Percentiles rank a stretch among this genome's conserved stretches.
These are phyloP conservation scores for Hystrix brachyura DNA, from an alignment of 2,113 vertebrate genomes.

Conservation along the genomic window DNA sequence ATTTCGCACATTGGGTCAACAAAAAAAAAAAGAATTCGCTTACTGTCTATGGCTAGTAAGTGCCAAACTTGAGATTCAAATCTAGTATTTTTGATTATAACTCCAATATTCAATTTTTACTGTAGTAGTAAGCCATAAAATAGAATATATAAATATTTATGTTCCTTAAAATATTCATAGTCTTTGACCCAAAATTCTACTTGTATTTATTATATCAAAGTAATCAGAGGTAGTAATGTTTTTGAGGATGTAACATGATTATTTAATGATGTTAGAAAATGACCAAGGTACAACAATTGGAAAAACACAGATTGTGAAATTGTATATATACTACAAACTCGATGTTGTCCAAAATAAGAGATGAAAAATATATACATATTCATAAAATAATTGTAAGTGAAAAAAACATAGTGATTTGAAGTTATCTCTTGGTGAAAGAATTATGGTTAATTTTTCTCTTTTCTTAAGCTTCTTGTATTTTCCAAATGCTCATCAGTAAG, in stretches of 20 bases:
- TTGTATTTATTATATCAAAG: conserved; percentile 20
- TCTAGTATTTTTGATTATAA: conserved; percentile 10
- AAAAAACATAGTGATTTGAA: background rate
- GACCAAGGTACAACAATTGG: background rate
- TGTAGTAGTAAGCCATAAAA: background rate
- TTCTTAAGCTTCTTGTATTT: background rate
- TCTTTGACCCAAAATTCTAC: conserved; percentile 26
- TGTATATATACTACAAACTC: background rate
- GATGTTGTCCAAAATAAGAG: conserved; percentile 35
- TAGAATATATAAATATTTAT: background rate
- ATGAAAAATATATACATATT: background rate
- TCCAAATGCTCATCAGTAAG: conserved; percentile 12
- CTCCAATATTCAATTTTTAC: background rate
- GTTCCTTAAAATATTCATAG: background rate
- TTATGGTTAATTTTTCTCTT: background rate
- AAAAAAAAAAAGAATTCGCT: background rate
- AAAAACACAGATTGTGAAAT: background rate
- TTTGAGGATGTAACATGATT: background rate
- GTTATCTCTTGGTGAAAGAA: conserved; percentile 23
- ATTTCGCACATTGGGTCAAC: background rate
- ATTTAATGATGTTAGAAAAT: background rate
- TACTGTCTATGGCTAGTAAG: background rate
- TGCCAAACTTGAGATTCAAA: background rate
- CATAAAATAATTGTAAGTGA: background rate
- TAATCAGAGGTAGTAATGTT: background rate